Base-by-base conservation (phyloP, 2,113 vertebrate species). In the Nibea coibor region DNA sequence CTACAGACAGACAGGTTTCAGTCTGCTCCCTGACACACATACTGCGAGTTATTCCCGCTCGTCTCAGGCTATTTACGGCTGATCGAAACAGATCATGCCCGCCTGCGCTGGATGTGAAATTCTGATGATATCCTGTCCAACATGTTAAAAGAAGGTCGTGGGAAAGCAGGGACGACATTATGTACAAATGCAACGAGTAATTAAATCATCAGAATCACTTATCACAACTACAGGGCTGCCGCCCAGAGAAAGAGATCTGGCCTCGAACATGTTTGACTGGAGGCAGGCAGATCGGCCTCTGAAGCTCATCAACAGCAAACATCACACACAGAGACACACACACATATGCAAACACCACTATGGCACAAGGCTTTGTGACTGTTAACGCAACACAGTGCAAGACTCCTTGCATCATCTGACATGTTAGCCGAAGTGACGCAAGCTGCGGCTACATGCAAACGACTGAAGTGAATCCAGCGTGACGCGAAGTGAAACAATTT, bases 311-410 rank as follows among this genome's bases (percentile, higher is more conserved):
- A 43, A 15, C 74, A 47, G 59, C 51, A 80, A 59, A 69, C 15
- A 66, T 22, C 35, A 39, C 35, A 39, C 35, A 39, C 54, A 43
- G 0, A 43, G 0, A 35, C 22, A 39, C 1, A 39, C 35, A 31
- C 54, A 43, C 63, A 8, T 14, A 42, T 68, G 16, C 10, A 69
- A 8, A 19, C 51, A 9, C 26, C 61, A 11, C 39, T 26, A 19
- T 26, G 50, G 12, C 3, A 58, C 57, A 77, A 65, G 58, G 12
- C 31, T 65, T 56, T n/a, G 45, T 15, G 10, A 4, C 43, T 50
- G 80, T 67, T 15, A 66, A 26, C 73, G 89, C 84, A 89, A 85
- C 78, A 57, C 61, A 8, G 31, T 69, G 88, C 74, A 86, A 87
- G 51, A 50, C 16, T 22, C 64, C 64, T 89, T 90, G 58, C 83